Evolutionary conservation across 2,113 vertebrate species (phyloP).

Genomic region (Saccopteryx leptura): DNA sequence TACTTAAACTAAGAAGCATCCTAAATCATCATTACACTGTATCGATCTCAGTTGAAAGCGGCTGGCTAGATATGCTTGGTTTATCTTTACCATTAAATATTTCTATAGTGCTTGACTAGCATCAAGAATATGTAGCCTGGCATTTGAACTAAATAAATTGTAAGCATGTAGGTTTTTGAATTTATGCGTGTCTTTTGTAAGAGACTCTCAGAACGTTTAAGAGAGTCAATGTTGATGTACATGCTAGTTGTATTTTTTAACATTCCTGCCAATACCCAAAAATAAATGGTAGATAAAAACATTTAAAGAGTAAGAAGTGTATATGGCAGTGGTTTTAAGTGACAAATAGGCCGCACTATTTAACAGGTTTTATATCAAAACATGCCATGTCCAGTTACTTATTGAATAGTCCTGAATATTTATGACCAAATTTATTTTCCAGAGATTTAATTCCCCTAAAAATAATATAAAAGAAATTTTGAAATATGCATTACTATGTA

Average conservation of each 20-base stretch:
- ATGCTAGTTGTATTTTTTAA: conserved; percentile 25
- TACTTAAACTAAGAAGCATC: conserved; percentile 74
- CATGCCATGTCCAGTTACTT: conserved; percentile 1
- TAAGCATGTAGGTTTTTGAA: neutral
- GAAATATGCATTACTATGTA: conserved; percentile 27
- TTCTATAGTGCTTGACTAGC: conserved; percentile 51
- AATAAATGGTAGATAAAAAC: neutral
- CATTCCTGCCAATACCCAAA: conserved; percentile 47
- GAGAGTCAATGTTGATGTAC: neutral
- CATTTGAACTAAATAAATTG: conserved; percentile 66
- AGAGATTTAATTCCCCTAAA: conserved; percentile 19
- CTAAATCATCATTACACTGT: conserved; percentile 76
- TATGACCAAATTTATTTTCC: conserved; percentile 21
- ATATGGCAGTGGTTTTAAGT: neutral
- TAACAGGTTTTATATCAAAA: conserved; percentile 45
- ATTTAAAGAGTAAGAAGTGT: neutral
- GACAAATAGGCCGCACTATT: conserved; percentile 11
- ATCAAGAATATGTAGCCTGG: neutral
- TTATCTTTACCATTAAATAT: conserved; percentile 72
- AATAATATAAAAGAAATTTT: neutral
- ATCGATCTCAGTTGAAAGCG: conserved; percentile 70
- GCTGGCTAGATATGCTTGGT: conserved; percentile 65
- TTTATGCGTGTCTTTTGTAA: neutral
- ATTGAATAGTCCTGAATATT: neutral
- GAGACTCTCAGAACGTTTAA: conserved; percentile 17